Base-by-base conservation (phyloP, 2,113 vertebrate genomes). In the Myiopsitta monachus region DNA sequence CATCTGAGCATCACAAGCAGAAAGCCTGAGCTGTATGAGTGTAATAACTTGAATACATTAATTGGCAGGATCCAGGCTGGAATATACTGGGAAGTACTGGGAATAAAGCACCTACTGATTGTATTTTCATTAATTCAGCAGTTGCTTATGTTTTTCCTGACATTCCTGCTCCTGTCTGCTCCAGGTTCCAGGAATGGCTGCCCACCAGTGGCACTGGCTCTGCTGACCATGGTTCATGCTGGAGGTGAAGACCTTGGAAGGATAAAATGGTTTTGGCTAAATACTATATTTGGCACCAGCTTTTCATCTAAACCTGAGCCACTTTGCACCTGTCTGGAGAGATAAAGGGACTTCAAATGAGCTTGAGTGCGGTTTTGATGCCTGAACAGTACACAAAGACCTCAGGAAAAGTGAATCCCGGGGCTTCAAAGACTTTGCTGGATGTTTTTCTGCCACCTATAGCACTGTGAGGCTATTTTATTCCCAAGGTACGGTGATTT, bases 371-470 rank as follows among this genome's bases (percentile, higher is more conserved):
- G 84, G 54, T 62, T 90, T 79, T 85, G 31, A 10, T 81, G 80
- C 83, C 73, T 24, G 91, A 88, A 44, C 1, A 1, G 73, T 46
- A 49, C 33, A 68, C 92, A 89, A 87, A 95, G 83, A n/a, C 51
- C 77, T 88, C 6, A 3, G 87, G 69, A 75, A 49, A 75, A 95
- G 85, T 33, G 94, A 81, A 70, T 59, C 14, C 51, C 8, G 2
- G 86, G 49, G 86, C 91, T 96, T 90, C 95, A 94, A 96, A 94
- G 92, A 66, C 59, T 59, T 38, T 52, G 76, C 80, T 55, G 83
- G 6, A 66, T 62, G 61, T 92, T 94, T 92, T 83, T 49, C 80
- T 43, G 4, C 64, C 87, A 51, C 63, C 83, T 91, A 5, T 39
- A 64, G 87, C 3, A 49, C 91, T 49, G 75, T 19, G 74, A 52